Base-by-base conservation (phyloP, 2,797 vertebrate species). In the Iguana delicatissima region DNA sequence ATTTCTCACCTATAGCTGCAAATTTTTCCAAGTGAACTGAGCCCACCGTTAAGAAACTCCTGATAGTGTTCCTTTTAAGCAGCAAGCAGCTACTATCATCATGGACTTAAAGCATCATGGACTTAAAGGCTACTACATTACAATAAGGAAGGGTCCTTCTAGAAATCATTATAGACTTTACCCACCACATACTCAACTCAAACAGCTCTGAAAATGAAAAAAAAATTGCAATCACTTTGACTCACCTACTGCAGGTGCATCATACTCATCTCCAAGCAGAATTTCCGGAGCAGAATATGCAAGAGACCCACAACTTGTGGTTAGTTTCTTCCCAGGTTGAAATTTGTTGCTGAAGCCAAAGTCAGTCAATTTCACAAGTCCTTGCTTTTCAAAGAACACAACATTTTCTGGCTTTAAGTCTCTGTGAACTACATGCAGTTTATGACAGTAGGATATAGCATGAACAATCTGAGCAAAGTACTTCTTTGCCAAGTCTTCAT, bases 321-420 rank as follows among this genome's bases (percentile, higher is more conserved):
- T 99, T 93, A 99, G 98, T 95, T 99, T 99, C 96, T 99, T 99
- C 82, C 99, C 99, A 4, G 99, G 99, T 91, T 99, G 99, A 94
- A 99, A 99, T 95, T 99, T 99, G 98, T 99, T 99, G 96, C 99
- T 99, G 97, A 99, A 99, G 95, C 99, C 99, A 96, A 99, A 99
- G 97, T 99, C 99, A 9, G 99, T 99, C 96, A 99, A 97, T 96
- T 99, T 99, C 90, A 99, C 99, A 79, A 99, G 98, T 92, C 99
- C 99, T 96, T 99, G 99, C 93, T 99, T 99, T 96, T 99, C 99
- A 84, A 99, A 99, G 97, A 99, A 99, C 89, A 99, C 99, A 91
- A 99, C 99, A 2, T 99, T 99, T 97, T 99, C 99, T 0, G 99
- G 99, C 95, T 99, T 99, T 52, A 99, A 97, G 98, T 99, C 99